Evolutionary conservation across 1,140 invertebrate genomes (phyloP).

Genomic region (Platyscapa corneri): DNA sequence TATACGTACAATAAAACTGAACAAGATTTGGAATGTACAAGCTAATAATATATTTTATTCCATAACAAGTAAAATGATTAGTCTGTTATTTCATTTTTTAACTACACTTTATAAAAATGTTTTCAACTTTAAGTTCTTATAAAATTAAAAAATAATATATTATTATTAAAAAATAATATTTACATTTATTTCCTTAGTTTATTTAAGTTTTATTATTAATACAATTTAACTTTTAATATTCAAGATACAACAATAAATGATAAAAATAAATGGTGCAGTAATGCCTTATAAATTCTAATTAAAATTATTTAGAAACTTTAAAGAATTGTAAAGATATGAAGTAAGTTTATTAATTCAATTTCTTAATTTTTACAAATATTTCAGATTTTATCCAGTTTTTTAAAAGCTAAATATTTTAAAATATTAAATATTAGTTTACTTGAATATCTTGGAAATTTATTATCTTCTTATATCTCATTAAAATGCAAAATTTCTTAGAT

Average conservation of each 20-base stretch:
- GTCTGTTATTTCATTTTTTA: not conserved
- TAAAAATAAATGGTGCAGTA: no score
- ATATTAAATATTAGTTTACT: no score
- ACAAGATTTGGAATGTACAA: not conserved
- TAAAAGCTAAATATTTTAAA: not conserved
- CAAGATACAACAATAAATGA: no score
- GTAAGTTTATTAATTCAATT: not conserved
- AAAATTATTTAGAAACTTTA: no score
- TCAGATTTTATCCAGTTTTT: constrained; percentile 19
- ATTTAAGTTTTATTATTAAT: not conserved
- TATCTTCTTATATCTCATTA: no score
- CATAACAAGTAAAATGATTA: not conserved
- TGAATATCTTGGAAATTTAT: no score
- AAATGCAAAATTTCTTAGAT: no score
- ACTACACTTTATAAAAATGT: not conserved
- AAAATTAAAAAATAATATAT: not conserved
- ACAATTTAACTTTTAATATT: not conserved
- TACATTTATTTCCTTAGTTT: not conserved
- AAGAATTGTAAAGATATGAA: no score
- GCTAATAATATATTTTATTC: no score
- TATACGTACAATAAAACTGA: no score
- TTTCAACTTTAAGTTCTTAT: not conserved
- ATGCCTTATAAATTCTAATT: no score
- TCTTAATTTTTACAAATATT: not conserved
- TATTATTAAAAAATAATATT: not conserved